A percentile compares a stretch with the other conserved stretches of the same genome.
phyloP scores from a whole-genome alignment of 1,140 invertebrate species.

The Amphibalanus amphitrite region DNA sequence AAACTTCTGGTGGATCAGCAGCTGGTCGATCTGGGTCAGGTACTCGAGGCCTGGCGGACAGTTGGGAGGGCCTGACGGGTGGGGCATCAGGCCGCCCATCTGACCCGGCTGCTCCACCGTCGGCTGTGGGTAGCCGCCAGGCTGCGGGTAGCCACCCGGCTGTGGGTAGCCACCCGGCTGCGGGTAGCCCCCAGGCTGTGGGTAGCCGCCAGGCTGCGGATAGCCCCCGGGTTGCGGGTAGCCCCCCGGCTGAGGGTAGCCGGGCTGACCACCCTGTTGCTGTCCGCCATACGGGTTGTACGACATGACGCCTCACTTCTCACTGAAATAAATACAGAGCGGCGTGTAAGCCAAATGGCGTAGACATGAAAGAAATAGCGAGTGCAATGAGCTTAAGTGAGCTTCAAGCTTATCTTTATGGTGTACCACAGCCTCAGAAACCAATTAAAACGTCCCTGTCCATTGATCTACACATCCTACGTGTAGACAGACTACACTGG shows the following conservation, averaged over 20 bases:
- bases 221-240: not conserved
- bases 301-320: not conserved
- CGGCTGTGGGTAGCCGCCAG: not conserved
- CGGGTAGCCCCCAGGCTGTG: not conserved
- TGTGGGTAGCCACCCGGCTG: not conserved
- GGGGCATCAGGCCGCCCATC: not conserved
- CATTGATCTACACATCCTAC: no score
- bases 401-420: no score
- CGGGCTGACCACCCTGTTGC: not conserved
- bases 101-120: not conserved
- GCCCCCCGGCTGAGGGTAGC: constrained; percentile 1
- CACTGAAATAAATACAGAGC: not conserved
- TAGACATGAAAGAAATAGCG: no score
- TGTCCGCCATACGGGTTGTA: not conserved
- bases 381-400: no score
- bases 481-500: no score
- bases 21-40: constrained; percentile 71
- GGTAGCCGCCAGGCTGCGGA: constrained; percentile 1
- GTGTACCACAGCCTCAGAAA: no score
- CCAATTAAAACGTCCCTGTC: no score
- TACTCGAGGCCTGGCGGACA: constrained; percentile 84
- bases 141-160: not conserved
- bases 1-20: constrained; percentile 73
- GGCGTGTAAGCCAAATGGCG: no score
- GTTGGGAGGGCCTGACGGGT: constrained; percentile 33